Evolutionary conservation across 2,888 invertebrate genomes (phyloP), one percentile per base, ranked within the genome.

Genomic region (Leuctra nigra): DNA sequence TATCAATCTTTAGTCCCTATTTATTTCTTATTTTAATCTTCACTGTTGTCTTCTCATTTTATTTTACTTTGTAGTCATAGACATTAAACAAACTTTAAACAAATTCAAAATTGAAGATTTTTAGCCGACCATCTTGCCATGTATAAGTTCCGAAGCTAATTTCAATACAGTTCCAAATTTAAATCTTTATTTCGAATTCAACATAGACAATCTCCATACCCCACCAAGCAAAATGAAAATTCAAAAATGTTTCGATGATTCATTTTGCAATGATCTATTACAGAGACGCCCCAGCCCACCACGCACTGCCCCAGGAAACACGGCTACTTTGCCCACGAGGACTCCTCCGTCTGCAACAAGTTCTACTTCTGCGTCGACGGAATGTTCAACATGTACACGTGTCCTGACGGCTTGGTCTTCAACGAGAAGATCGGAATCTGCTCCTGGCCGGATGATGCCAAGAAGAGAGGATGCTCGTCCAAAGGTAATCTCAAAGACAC

Each of bases 291-390:
- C 0, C 82, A 82, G 60, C 81, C 89, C 0, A 75, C 82, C 0
- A 69, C 77, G 25, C 83, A 92, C 69, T 93, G 93, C 68, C 86
- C 83, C 0, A 81, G 92, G 53, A 83, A 83, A 69, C 85, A 93
- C 69, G 93, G 93, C 6, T 91, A 92, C 74, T 93, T 92, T 73
- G 84, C 86, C 0, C 91, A 92, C 70, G 86, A 87, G 66, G 84
- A 91, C 59, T 71, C 77, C 0, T 80, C 81, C 38, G 81, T 86
- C 63, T 93, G 93, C 68, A 88, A 88, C 69, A 87, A 85, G 68
- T 92, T 92, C 75, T 91, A 88, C 72, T 91, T 84, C 71, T 92
- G 92, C 68, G 91, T 91, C 24, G 91, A 91, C 68, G 92, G 92
- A 3, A 81, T 86, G 72, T 91, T 84, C 77, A 91, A 92, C 73